Conservation (phyloP, 2,797 vertebrate species). For the Cirrhinus molitorella region DNA sequence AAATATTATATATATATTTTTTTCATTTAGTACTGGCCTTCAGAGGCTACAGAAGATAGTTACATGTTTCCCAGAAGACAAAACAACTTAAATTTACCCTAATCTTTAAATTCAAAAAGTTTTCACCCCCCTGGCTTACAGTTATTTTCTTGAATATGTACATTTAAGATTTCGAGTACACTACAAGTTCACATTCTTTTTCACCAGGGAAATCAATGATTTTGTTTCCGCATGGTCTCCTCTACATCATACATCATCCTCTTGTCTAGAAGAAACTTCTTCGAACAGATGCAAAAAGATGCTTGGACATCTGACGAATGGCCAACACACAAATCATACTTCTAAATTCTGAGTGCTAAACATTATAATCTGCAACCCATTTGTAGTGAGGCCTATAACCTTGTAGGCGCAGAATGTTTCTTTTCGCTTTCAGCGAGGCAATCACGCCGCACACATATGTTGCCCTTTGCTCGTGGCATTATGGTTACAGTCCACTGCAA, state of each 20-base stretch:
- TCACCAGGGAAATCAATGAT: not conserved
- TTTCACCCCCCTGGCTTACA: not conserved
- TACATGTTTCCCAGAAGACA: no score
- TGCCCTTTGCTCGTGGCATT: constrained; percentile 5
- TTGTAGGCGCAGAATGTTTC: constrained; percentile 7
- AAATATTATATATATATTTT: no score
- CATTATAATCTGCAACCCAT: constrained; percentile 19
- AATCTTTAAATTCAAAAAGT: no score
- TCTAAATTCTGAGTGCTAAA: constrained; percentile 13
- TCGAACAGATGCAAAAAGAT: not conserved
- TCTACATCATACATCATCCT: not conserved
- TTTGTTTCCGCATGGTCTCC: not conserved
- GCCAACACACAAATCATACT: constrained; percentile 39
- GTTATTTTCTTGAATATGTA: not conserved
- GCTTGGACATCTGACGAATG: not conserved
- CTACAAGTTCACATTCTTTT: not conserved
- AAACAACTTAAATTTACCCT: no score
- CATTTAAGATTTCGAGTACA: not conserved
- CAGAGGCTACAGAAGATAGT: no score
- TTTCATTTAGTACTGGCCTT: no score
- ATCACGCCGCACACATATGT: constrained; percentile 11
- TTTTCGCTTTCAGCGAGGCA: constrained; percentile 24
- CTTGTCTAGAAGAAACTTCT: not conserved
- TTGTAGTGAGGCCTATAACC: constrained; percentile 8
- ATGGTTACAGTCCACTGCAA: constrained; percentile 24